Conservation (phyloP, 2,888 invertebrate genomes). For the Emmelina monodactyla region DNA sequence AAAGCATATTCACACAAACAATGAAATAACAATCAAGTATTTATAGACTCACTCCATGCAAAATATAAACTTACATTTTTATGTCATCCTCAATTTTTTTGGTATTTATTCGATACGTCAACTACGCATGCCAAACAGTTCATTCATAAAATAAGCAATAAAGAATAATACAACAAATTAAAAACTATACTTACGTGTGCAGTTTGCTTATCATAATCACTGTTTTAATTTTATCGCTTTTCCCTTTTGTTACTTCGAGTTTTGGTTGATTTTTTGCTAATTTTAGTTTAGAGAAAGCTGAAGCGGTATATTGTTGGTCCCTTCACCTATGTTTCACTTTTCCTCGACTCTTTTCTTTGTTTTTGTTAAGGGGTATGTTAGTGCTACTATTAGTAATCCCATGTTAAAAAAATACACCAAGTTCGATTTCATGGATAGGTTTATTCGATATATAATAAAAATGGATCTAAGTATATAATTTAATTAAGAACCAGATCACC, state of each 20-base stretch:
- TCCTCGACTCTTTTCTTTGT: conserved; percentile 18
- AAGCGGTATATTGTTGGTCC: conserved; percentile 28
- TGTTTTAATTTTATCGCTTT: conserved; percentile 16
- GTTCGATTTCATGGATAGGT: conserved; percentile 62
- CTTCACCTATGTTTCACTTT: conserved; percentile 23
- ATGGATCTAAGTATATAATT: conserved; percentile 41
- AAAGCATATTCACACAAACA: too few species aligned
- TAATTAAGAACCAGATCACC: conserved; percentile 54
- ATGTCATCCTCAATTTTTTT: too few species aligned
- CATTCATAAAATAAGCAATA: conserved; percentile 33
- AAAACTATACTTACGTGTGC: conserved; percentile 57
- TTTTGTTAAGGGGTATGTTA: conserved; percentile 31
- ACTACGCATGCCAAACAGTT: conserved; percentile 63
- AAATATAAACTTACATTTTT: too few species aligned
- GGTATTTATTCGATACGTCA: too few species aligned
- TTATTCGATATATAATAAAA: conserved; percentile 57
- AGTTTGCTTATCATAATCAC: conserved; percentile 30
- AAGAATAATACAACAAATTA: conserved; percentile 21
- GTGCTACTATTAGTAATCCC: conserved; percentile 60
- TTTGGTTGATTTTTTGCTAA: conserved; percentile 26
- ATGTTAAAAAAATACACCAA: conserved; percentile 66
- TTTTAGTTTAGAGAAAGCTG: conserved; percentile 32
- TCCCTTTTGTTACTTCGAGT: conserved; percentile 19
- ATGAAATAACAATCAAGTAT: too few species aligned
- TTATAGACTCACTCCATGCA: too few species aligned